phyloP scores from a whole-genome alignment of 2,797 vertebrate genomes.

The Acridotheres tristis region DNA sequence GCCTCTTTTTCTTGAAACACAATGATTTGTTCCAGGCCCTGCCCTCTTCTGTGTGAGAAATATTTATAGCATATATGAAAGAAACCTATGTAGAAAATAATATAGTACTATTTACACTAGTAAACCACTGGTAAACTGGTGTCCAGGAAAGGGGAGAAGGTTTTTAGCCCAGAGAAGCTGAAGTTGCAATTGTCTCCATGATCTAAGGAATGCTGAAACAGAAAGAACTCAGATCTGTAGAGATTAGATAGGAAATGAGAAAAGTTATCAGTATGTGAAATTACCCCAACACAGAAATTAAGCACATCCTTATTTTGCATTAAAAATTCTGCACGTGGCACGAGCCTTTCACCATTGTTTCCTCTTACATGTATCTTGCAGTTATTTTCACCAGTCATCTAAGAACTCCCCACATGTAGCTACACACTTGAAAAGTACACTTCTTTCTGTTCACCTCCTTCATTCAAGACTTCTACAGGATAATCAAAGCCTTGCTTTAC shows the following conservation, averaged over 20 bases:
- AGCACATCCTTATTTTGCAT: background rate
- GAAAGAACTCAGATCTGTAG: background rate
- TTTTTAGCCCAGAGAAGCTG: background rate
- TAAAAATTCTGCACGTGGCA: background rate
- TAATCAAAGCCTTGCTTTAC: conserved; percentile 25
- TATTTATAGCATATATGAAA: background rate
- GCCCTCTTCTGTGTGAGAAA: background rate
- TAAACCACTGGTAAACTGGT: background rate
- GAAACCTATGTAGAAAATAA: background rate
- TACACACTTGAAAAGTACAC: background rate
- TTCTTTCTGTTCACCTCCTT: background rate
- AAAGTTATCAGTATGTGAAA: background rate
- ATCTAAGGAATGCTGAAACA: background rate
- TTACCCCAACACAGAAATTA: background rate
- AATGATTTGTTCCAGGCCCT: background rate
- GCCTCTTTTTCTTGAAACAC: background rate
- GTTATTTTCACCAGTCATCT: background rate
- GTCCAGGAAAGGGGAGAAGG: background rate
- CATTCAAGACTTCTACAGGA: background rate
- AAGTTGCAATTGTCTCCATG: background rate
- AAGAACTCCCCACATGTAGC: background rate
- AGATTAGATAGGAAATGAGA: background rate
- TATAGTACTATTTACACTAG: background rate
- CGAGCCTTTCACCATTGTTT: background rate
- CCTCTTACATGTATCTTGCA: background rate